These are phyloP conservation scores for Hiodon alosoides DNA, from an alignment of 2,113 vertebrate genomes.

Conservation along the genomic window DNA sequence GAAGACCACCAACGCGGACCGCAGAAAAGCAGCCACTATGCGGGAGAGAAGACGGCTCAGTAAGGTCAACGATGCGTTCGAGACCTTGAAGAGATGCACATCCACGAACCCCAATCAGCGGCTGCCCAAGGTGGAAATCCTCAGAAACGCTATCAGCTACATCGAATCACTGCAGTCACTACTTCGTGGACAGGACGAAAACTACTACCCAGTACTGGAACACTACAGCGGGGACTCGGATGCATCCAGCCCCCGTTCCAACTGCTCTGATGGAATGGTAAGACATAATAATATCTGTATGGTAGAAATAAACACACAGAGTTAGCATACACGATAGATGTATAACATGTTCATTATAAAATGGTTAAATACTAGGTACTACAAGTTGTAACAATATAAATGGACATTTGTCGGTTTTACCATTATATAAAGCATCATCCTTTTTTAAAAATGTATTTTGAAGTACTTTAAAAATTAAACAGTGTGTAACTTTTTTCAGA, in stretches of 20 bases:
- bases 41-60: constrained; percentile 86
- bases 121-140: constrained; percentile 96
- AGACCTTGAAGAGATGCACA: constrained; percentile 93
- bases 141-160: constrained; percentile 95
- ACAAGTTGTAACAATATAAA: too few relatives aligned
- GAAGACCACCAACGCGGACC: constrained; percentile 92
- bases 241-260: constrained; percentile 90
- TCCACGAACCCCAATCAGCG: constrained; percentile 91
- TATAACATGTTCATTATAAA: neutral
- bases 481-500: constrained; percentile 54
- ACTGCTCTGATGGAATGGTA: constrained; percentile 96
- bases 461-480: neutral
- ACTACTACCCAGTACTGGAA: constrained; percentile 77
- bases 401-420: too few relatives aligned
- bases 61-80: constrained; percentile 96
- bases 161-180: constrained; percentile 93
- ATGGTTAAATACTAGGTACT: too few relatives aligned
- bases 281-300: constrained; percentile 42
- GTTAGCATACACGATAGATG: neutral
- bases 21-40: constrained; percentile 92
- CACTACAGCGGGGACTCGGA: constrained; percentile 92
- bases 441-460: neutral
- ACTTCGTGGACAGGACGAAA: constrained; percentile 81
- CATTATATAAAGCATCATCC: too few relatives aligned
- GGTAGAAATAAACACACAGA: neutral